A percentile compares a stretch with the other conserved stretches of the same genome.
Conservation (phyloP, 2,113 vertebrate species). For the Phyllostomus hastatus region DNA sequence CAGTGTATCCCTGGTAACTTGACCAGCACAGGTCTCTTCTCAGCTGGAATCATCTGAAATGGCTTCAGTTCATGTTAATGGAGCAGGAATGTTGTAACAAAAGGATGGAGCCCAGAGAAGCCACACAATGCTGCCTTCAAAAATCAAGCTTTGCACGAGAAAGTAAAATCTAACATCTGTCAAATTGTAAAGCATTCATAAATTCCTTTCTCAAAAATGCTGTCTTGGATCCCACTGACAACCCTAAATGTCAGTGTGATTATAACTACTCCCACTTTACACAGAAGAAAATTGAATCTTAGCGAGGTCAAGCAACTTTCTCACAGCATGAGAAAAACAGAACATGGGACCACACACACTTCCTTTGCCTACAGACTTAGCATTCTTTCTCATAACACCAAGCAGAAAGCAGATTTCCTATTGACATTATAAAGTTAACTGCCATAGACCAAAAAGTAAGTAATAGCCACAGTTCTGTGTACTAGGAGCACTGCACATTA, state of each 20-base stretch:
- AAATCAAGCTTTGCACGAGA: background rate
- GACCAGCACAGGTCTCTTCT: background rate
- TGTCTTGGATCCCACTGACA: background rate
- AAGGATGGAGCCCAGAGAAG: background rate
- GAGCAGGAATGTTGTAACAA: background rate
- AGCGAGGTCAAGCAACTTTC: background rate
- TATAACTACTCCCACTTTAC: background rate
- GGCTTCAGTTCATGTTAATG: background rate
- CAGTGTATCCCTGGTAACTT: too few species aligned
- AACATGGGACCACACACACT: background rate
- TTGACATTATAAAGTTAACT: background rate
- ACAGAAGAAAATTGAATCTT: background rate
- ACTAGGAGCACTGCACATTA: background rate
- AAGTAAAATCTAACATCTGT: background rate
- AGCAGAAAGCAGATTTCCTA: background rate
- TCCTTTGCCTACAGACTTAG: background rate
- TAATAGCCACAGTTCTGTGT: background rate
- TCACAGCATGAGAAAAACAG: background rate
- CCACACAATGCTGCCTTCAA: background rate
- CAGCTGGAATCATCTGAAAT: background rate
- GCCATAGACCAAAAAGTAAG: too few species aligned
- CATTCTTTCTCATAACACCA: rapidly evolving
- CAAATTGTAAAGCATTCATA: background rate
- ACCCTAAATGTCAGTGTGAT: background rate
- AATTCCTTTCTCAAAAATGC: background rate